Evolutionary conservation across 2,113 vertebrate genomes (phyloP).

Genomic region (Prunella himalayana): DNA sequence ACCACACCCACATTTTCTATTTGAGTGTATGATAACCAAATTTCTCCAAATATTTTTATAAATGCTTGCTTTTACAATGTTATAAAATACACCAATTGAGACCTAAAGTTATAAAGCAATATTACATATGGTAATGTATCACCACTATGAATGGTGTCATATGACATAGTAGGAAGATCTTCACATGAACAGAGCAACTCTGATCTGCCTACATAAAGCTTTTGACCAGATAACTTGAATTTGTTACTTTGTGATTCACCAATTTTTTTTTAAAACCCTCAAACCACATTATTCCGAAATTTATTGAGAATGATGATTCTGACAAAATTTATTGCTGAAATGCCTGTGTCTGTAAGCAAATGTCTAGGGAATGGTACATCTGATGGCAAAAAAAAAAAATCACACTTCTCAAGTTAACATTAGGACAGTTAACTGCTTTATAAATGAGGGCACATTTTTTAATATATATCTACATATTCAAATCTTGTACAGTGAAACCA

Average conservation of each 20-base stretch:
- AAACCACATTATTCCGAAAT: background rate
- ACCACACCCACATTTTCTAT: background rate
- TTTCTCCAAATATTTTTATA: background rate
- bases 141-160: background rate
- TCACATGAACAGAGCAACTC: background rate
- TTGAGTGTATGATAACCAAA: background rate
- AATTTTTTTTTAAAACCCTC: background rate
- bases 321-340: background rate
- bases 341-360: background rate
- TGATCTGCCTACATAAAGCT: background rate
- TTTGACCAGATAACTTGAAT: background rate
- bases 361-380: background rate
- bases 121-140: background rate
- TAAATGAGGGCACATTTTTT: background rate
- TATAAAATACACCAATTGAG: background rate
- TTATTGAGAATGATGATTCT: background rate
- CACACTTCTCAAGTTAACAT: background rate
- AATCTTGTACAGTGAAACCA: background rate
- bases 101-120: background rate
- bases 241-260: background rate
- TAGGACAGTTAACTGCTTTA: background rate
- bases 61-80: background rate
- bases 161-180: background rate
- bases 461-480: background rate
- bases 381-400: background rate